Percentiles rank a stretch among this genome's conserved stretches.
These are phyloP conservation scores for Drosophila sulfurigaster DNA, from an alignment of 1,140 invertebrate genomes.

Conservation along the genomic window DNA sequence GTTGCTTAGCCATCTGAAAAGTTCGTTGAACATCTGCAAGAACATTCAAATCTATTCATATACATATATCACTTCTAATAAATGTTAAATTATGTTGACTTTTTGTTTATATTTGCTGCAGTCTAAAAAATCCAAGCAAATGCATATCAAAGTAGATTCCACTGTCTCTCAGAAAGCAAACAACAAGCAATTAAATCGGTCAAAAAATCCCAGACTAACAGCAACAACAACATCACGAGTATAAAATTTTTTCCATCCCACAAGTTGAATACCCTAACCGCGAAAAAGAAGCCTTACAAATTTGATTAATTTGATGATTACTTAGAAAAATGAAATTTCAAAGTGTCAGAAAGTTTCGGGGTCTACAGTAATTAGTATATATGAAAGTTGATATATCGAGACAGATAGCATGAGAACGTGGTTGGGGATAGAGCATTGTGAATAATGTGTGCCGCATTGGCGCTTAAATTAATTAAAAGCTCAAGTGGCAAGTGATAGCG, in stretches of 20 bases:
- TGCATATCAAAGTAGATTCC: slow-evolving; percentile 10
- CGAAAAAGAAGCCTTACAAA: not conserved
- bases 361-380: not conserved
- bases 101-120: not conserved
- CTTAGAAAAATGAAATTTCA: not conserved
- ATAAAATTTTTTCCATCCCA: slow-evolving; percentile 1
- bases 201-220: slow-evolving; percentile 29
- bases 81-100: not conserved
- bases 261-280: slow-evolving; percentile 23
- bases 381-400: not conserved
- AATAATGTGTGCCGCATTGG: slow-evolving; percentile 8
- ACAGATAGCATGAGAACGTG: not conserved
- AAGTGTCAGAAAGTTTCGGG: not conserved
- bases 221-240: slow-evolving; percentile 9
- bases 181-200: slow-evolving; percentile 38
- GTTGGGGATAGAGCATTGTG: not conserved
- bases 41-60: slow-evolving; percentile 14
- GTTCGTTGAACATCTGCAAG: slow-evolving; percentile 9
- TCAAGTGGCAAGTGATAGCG: slow-evolving; percentile 46
- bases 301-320: not conserved
- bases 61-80: slow-evolving; percentile 24
- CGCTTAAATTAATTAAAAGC: slow-evolving; percentile 53
- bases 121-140: slow-evolving; percentile 9
- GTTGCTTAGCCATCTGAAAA: slow-evolving; percentile 16
- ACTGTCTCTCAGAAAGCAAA: slow-evolving; percentile 20